Conservation (phyloP, 2,888 invertebrate genomes). For the Hirtodrosophila confusa region DNA sequence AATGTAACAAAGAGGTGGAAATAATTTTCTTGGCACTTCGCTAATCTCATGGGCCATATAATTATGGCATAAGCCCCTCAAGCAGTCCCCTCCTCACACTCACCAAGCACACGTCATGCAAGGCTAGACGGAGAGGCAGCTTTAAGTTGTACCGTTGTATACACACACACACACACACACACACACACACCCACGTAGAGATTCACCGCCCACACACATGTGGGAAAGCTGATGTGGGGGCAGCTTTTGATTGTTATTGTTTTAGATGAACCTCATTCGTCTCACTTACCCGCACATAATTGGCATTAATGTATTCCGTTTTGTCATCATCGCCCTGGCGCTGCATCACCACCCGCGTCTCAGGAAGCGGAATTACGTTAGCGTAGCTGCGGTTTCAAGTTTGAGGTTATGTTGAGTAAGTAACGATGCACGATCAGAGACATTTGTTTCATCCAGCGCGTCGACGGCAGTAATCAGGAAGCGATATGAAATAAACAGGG, state of each 20-base stretch:
- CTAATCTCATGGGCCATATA: constrained; percentile 70
- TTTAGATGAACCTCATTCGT: constrained; percentile 1
- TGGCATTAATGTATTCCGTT: constrained; percentile 97
- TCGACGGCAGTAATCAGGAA: constrained; percentile 33
- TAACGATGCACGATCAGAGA: constrained; percentile 19
- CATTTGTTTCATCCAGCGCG: constrained; percentile 19
- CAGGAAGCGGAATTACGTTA: constrained; percentile 96
- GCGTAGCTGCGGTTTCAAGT: constrained; percentile 87
- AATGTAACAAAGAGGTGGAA: constrained; percentile 59
- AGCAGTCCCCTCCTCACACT: background rate
- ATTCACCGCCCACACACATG: constrained; percentile 29
- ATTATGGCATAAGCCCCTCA: constrained; percentile 43
- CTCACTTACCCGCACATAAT: constrained; percentile 92
- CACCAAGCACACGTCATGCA: constrained; percentile 46
- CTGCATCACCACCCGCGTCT: constrained; percentile 92
- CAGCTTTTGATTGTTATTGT: constrained; percentile 28
- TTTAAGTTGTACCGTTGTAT: constrained; percentile 39
- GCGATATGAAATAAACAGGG: constrained; percentile 10
- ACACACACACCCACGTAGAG: constrained; percentile 8
- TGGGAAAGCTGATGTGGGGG: constrained; percentile 49
- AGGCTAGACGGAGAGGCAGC: constrained; percentile 50
- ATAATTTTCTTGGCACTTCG: constrained; percentile 62
- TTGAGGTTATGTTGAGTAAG: constrained; percentile 37
- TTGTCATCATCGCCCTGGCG: constrained; percentile 90
- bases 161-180: constrained; percentile 10